Conservation (phyloP, 1,140 invertebrate species). For the Lutraria rhynchaena region DNA sequence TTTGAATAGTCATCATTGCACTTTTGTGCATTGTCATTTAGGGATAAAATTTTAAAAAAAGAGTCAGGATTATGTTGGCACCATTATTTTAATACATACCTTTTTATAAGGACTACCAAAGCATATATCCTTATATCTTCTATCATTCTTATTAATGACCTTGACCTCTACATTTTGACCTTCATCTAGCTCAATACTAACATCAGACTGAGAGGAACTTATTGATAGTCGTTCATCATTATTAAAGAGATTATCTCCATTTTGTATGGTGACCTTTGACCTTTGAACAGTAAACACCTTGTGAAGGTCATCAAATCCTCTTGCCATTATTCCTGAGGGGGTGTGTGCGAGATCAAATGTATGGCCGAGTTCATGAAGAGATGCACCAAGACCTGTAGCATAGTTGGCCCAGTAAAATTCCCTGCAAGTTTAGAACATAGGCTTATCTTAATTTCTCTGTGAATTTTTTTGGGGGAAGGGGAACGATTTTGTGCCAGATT, state of each 20-base stretch:
- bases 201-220: slow-evolving; percentile 16
- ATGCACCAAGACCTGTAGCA: slow-evolving; percentile 95
- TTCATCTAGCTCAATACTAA: slow-evolving; percentile 41
- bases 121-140: slow-evolving; percentile 68
- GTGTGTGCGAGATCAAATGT: slow-evolving; percentile 97
- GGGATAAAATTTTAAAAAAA: too few species aligned
- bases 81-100: too few species aligned
- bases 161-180: slow-evolving; percentile 55
- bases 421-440: slow-evolving; percentile 68
- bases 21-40: too few species aligned
- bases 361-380: slow-evolving; percentile 96
- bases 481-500: not conserved
- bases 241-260: slow-evolving; percentile 44
- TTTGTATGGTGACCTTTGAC: slow-evolving; percentile 55
- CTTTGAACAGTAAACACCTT: slow-evolving; percentile 86
- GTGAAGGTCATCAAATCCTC: slow-evolving; percentile 94
- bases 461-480: too few species aligned
- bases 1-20: too few species aligned
- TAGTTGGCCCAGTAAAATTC: slow-evolving; percentile 90
- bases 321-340: slow-evolving; percentile 94
- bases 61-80: too few species aligned
- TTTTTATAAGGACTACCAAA: slow-evolving; percentile 76
- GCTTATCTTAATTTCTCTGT: too few species aligned
- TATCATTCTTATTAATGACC: slow-evolving; percentile 31
- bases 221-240: slow-evolving; percentile 51